Evolutionary conservation across 2,113 vertebrate genomes (phyloP).

Genomic region (Myodes glareolus): DNA sequence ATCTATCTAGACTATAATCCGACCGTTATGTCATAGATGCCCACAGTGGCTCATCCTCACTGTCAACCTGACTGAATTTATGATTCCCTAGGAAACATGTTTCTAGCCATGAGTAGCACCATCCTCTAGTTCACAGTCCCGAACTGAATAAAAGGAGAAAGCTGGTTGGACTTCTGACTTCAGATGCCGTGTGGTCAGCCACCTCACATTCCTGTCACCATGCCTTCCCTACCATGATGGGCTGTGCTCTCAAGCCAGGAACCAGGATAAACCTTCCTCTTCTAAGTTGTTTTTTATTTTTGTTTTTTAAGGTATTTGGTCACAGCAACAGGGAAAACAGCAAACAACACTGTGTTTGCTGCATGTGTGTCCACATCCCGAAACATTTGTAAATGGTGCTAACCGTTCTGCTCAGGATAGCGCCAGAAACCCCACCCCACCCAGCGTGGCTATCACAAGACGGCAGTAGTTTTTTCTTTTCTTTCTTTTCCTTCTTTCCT

Average conservation of each 20-base stretch:
- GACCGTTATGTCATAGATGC: accelerated
- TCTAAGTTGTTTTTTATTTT: background rate
- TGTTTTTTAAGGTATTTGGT: background rate
- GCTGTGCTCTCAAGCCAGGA: background rate
- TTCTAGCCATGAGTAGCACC: background rate
- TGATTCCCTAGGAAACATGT: background rate
- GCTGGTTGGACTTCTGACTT: too few relatives aligned
- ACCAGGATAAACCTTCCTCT: background rate
- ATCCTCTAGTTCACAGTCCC: background rate
- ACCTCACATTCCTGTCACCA: background rate
- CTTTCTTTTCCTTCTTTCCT: too few relatives aligned
- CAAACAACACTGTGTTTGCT: background rate
- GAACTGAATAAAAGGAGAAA: background rate
- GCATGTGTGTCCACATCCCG: background rate
- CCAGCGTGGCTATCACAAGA: too few relatives aligned
- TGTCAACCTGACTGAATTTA: background rate
- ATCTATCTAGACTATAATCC: accelerated
- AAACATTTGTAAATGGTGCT: too few relatives aligned
- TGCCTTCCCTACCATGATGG: background rate
- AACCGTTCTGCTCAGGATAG: too few relatives aligned
- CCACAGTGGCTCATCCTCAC: background rate
- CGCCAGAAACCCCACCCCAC: background rate
- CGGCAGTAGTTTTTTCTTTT: background rate
- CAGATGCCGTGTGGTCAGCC: background rate
- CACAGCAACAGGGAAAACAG: background rate